Evolutionary conservation across 2,888 invertebrate genomes (phyloP).

Genomic region (Digitonthophagus gazella): DNA sequence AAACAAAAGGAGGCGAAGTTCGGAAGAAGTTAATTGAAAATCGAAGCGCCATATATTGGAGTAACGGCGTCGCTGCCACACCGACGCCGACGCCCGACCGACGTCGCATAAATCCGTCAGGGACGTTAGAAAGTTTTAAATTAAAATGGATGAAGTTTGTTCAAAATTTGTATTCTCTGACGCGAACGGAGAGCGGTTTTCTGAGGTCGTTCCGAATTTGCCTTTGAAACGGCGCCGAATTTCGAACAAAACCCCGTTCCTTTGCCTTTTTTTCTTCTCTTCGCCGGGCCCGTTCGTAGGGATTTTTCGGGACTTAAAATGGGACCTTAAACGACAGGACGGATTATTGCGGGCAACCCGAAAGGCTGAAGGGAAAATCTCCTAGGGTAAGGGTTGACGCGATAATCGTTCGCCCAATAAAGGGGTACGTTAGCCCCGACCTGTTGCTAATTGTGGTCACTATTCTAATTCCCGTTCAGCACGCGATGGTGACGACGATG

Average conservation of each 20-base stretch:
- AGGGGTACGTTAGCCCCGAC: slow-evolving; percentile 22
- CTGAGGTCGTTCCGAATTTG: neutral
- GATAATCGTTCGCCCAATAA: slow-evolving; percentile 12
- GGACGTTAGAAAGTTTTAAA: slow-evolving; percentile 14
- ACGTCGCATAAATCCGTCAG: slow-evolving; percentile 15
- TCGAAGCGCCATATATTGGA: slow-evolving; percentile 10
- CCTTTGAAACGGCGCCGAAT: neutral
- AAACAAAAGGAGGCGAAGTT: neutral
- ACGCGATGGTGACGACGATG: slow-evolving; percentile 28
- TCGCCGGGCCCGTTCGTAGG: neutral
- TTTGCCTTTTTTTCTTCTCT: neutral
- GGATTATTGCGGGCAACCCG: neutral
- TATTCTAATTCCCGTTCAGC: slow-evolving; percentile 31
- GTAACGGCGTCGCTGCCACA: slow-evolving; percentile 1
- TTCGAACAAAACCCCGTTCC: neutral
- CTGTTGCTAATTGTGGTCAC: slow-evolving; percentile 30
- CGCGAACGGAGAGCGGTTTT: neutral
- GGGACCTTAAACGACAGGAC: neutral
- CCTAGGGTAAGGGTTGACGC: slow-evolving; percentile 6
- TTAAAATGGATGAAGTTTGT: slow-evolving; percentile 18
- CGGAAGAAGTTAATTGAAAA: slow-evolving; percentile 17
- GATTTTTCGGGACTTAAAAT: neutral
- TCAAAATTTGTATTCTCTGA: slow-evolving; percentile 12
- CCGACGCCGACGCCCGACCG: slow-evolving; percentile 6
- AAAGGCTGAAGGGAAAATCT: neutral